Base-by-base conservation (phyloP, 2,888 invertebrate genomes). In the Sussaba pulchella region DNA sequence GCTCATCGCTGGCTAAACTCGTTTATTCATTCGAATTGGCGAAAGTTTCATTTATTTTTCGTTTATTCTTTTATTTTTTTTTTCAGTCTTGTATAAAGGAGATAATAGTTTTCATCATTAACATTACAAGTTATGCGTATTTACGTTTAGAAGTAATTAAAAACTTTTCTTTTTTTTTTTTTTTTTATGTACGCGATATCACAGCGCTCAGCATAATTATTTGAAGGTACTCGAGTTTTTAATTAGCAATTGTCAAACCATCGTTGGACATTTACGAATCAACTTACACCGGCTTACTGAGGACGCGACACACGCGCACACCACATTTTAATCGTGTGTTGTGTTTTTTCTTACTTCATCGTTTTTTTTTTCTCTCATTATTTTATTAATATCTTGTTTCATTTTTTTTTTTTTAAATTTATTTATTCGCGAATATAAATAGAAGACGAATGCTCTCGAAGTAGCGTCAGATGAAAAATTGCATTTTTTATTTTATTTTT, bases 121-220 rank as follows among this genome's bases (percentile, higher is more conserved):
- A 89, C 85, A 89, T 89, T 90, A 91, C 87, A 88, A 87, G 52
- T 36, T 90, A 91, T 88, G 88, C 88, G 87, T 87, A 87, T 88
- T 89, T 87, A 88, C 88, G 86, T 88, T 89, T 91, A 81, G 73
- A 81, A 84, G 74, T 83, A 87, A 86, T 84, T 85, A 87, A 83
- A 85, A 85, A 86, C 84, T 77, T 82, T 78, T 79, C 72, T 85
- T 73, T 31, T 31, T 31, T 31, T 31, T 31, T 31, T 31, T 31
- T 31, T 31, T 31, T 86, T 84, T 85, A 88, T 87, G 89, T 90
- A 91, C 91, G 91, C 89, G 90, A 92, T 91, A 92, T 92, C 92
- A 91, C 92, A 92, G 92, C 89, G 88, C 89, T 92, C 90, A 91
- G 91, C 90, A 88, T 87, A 87, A 88, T 84, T 78, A 82, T 82